Conservation (phyloP, 2,888 invertebrate species). For the Acanthosoma haemorrhoidale region DNA sequence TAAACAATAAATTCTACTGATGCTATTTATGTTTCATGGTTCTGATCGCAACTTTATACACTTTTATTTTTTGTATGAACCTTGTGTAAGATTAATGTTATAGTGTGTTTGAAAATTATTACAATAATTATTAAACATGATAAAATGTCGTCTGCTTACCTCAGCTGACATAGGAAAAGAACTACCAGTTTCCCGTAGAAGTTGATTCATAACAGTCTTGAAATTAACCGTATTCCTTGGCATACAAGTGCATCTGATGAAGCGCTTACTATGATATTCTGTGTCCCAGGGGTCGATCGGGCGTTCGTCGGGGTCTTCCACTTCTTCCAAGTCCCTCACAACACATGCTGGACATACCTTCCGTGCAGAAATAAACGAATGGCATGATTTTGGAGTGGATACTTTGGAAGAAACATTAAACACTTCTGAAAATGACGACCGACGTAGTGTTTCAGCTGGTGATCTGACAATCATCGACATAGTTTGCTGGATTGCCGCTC, state of each 20-base stretch:
- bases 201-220: conserved; percentile 33
- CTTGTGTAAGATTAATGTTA: too few species aligned
- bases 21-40: too few species aligned
- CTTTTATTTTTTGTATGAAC: too few species aligned
- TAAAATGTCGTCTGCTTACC: too few species aligned
- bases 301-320: neutral
- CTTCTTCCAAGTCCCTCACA: neutral
- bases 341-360: conserved; percentile 22
- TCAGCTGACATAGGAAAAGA: neutral
- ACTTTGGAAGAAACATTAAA: conserved; percentile 13
- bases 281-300: conserved; percentile 32
- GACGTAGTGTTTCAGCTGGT: conserved; percentile 25
- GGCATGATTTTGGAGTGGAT: neutral
- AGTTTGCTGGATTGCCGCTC: conserved; percentile 33
- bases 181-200: neutral
- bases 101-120: too few species aligned
- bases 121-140: too few species aligned
- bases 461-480: conserved; percentile 33
- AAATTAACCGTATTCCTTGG: conserved; percentile 32
- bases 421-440: neutral
- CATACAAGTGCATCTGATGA: conserved; percentile 34
- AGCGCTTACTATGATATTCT: neutral
- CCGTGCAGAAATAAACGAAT: neutral
- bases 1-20: too few species aligned
- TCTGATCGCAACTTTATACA: too few species aligned